These are phyloP conservation scores for Molossus alvarezi DNA, from an alignment of 2,797 vertebrate species.

Conservation along the genomic window DNA sequence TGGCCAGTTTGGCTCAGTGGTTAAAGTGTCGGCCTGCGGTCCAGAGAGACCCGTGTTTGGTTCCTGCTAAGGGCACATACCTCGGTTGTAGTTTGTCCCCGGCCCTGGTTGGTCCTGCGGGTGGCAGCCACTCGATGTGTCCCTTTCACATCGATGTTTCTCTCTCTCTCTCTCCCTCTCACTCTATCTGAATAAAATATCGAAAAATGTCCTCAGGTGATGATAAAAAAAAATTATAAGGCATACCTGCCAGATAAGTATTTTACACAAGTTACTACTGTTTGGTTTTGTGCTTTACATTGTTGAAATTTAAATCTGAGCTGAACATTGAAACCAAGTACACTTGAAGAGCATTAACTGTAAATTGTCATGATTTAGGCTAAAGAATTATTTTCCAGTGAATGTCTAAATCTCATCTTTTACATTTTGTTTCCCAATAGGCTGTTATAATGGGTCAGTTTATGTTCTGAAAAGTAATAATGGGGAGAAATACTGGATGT, in stretches of 20 bases:
- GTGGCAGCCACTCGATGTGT: too few relatives aligned
- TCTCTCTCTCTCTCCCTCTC: too few relatives aligned
- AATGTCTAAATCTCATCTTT: constrained; percentile 35
- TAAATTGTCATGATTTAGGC: constrained; percentile 11
- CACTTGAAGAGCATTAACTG: background rate
- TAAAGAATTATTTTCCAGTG: constrained; percentile 60
- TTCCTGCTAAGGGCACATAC: too few relatives aligned
- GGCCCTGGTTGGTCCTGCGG: too few relatives aligned
- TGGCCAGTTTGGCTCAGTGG: too few relatives aligned
- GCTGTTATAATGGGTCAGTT: constrained; percentile 95
- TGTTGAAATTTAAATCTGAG: constrained; percentile 37
- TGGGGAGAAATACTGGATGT: constrained; percentile 94
- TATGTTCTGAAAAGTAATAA: constrained; percentile 92
- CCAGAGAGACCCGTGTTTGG: too few relatives aligned
- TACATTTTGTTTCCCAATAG: constrained; percentile 87
- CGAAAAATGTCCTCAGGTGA: too few relatives aligned
- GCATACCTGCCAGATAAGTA: background rate
- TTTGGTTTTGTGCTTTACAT: background rate
- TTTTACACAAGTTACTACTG: background rate
- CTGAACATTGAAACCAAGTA: background rate
- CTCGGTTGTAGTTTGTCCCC: too few relatives aligned
- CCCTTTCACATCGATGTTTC: too few relatives aligned
- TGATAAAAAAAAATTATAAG: background rate
- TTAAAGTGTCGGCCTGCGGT: too few relatives aligned
- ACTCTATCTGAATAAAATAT: too few relatives aligned